phyloP scores from a whole-genome alignment of 2,797 vertebrate genomes.

The Meda fulgida region DNA sequence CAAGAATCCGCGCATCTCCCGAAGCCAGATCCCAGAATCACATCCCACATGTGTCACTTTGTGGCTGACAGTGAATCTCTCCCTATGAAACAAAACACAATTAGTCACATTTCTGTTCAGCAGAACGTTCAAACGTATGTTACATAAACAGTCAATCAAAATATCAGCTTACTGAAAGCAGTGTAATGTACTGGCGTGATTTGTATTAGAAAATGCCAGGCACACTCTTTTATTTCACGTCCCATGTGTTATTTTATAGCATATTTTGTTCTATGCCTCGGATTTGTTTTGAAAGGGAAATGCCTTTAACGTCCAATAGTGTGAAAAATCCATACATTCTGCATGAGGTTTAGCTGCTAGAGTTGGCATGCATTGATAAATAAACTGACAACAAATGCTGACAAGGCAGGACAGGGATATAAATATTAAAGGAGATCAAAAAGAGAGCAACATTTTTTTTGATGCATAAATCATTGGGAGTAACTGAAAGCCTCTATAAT shows the following conservation, averaged over 20 bases:
- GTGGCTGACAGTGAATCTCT: conserved; percentile 30
- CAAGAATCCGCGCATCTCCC: conserved; percentile 64
- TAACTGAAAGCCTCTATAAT: conserved; percentile 54
- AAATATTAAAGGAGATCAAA: conserved; percentile 44
- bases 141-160: conserved; percentile 34
- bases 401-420: not conserved
- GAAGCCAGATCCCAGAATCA: conserved; percentile 15
- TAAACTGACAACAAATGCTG: conserved; percentile 11
- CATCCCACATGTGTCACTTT: conserved; percentile 32
- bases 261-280: not conserved
- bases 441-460: conserved; percentile 5
- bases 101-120: conserved; percentile 51
- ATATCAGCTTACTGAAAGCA: conserved; percentile 2
- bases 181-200: conserved; percentile 1
- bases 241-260: not conserved
- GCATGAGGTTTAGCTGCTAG: not conserved
- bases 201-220: conserved; percentile 12
- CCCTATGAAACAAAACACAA: conserved; percentile 64
- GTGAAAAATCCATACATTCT: conserved; percentile 16
- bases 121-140: conserved; percentile 2
- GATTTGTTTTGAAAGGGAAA: conserved; percentile 38
- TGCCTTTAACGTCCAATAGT: conserved; percentile 37
- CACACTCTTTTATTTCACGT: not conserved
- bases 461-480: conserved; percentile 22
- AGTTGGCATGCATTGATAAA: not conserved